A percentile compares a stretch with the other conserved stretches of the same genome.
Conservation (phyloP, 2,797 vertebrate genomes). For the Chiropotes sagulatus region DNA sequence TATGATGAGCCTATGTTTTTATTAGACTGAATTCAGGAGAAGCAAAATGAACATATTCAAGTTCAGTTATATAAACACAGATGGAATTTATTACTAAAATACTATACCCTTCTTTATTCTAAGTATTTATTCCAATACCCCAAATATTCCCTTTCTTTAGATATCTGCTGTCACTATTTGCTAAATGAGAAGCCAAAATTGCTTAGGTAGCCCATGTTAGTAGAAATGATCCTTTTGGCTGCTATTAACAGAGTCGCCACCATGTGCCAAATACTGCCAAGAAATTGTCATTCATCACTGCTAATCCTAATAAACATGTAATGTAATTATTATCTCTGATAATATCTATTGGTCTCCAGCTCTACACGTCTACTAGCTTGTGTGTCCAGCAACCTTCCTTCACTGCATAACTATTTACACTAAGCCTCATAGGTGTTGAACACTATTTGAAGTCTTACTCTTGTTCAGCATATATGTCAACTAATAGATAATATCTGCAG, state of each 20-base stretch:
- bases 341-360: not conserved
- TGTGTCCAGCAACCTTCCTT: not conserved
- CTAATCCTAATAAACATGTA: not conserved
- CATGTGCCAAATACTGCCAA: not conserved
- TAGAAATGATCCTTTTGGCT: not conserved
- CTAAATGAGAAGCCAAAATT: not conserved
- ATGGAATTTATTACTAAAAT: not conserved
- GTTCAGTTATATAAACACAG: not conserved
- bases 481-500: not conserved
- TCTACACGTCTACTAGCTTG: not conserved
- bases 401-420: not conserved
- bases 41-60: not conserved
- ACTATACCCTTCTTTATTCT: not conserved
- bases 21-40: not conserved
- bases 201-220: not conserved
- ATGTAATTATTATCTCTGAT: not conserved
- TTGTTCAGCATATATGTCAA: not conserved
- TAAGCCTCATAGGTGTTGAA: not conserved
- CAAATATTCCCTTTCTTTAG: not conserved
- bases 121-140: not conserved
- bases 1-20: not conserved
- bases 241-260: not conserved
- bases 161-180: not conserved
- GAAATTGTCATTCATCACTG: not conserved
- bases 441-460: not conserved